Conservation (phyloP, 1,140 invertebrate genomes). For the Orchesella cincta region DNA sequence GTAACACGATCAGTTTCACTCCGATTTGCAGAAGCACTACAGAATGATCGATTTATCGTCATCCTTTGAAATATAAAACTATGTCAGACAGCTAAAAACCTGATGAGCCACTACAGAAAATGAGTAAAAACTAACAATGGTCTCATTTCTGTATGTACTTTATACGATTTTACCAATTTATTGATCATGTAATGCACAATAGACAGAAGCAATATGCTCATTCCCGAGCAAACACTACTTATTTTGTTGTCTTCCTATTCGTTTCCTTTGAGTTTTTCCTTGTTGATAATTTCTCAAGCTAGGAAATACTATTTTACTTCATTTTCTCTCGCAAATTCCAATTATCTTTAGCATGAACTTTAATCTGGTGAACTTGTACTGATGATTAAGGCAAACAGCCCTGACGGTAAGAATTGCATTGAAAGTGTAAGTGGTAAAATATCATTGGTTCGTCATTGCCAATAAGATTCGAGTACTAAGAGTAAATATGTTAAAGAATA, state of each 20-base stretch:
- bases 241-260: not conserved
- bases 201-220: no score
- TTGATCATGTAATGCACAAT: no score
- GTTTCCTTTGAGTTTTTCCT: not conserved
- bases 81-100: not conserved
- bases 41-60: not conserved
- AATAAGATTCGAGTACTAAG: no score
- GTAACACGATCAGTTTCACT: slow-evolving; percentile 5
- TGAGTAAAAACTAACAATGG: no score
- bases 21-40: slow-evolving; percentile 10
- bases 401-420: no score
- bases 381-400: not conserved
- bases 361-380: not conserved
- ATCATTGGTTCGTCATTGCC: no score
- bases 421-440: not conserved
- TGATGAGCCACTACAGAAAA: not conserved
- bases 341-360: not conserved
- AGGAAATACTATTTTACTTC: not conserved
- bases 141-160: no score
- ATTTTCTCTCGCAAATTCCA: not conserved
- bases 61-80: not conserved
- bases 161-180: no score
- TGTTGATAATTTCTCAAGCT: not conserved
- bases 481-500: no score
- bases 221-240: no score